phyloP scores from a whole-genome alignment of 2,797 vertebrate species.

The Aulostomus chinensis region DNA sequence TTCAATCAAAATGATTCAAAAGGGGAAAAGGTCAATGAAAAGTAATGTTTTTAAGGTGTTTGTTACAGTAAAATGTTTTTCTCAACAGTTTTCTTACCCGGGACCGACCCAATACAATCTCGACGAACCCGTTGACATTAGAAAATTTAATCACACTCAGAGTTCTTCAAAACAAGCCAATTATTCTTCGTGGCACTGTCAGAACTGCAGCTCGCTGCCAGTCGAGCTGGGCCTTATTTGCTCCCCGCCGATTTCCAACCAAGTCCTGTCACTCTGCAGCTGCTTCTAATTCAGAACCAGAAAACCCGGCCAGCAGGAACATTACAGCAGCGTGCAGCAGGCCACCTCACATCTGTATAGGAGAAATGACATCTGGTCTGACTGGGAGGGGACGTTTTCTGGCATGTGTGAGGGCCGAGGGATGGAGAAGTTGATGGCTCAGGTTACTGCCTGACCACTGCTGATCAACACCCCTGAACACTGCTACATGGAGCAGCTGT shows the following conservation, averaged over 20 bases:
- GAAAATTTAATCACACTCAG: too few relatives aligned
- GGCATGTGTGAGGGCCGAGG: conserved; percentile 41
- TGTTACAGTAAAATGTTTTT: too few relatives aligned
- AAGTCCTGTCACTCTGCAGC: conserved; percentile 59
- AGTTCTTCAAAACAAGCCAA: conserved; percentile 23
- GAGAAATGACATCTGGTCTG: conserved; percentile 72
- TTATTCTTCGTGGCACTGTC: conserved; percentile 23
- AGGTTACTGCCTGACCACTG: conserved; percentile 61
- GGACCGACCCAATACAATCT: too few relatives aligned
- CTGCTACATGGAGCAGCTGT: conserved; percentile 44
- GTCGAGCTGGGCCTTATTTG: conserved; percentile 33
- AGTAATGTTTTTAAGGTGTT: too few relatives aligned
- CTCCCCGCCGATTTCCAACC: conserved; percentile 54
- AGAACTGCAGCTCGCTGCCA: conserved; percentile 36
- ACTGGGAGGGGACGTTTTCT: conserved; percentile 41
- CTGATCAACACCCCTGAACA: conserved; percentile 60
- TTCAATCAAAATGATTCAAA: too few relatives aligned
- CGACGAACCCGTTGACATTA: too few relatives aligned
- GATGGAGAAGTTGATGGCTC: conserved; percentile 41
- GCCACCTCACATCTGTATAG: conserved; percentile 66
- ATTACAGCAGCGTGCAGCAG: conserved; percentile 50
- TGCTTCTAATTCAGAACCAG: conserved; percentile 67
- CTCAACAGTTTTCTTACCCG: too few relatives aligned
- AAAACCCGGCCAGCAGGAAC: conserved; percentile 57
- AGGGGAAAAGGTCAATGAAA: too few relatives aligned